Conservation (phyloP, 2,888 invertebrate genomes). For the Drosophila sordidula region DNA sequence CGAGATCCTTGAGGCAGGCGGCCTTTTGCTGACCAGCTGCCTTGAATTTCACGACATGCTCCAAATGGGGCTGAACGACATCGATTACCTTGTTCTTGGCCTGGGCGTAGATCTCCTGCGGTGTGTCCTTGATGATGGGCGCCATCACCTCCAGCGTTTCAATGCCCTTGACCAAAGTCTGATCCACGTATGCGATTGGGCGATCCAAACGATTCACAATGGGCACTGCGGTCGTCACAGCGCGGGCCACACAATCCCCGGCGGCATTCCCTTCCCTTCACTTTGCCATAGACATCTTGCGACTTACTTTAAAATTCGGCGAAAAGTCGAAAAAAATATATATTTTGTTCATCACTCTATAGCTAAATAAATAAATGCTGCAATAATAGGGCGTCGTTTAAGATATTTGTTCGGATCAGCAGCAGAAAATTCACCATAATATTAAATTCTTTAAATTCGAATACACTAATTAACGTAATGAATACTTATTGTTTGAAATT, state of each 20-base stretch:
- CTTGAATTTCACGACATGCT: constrained; percentile 83
- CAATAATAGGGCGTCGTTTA: too few relatives aligned
- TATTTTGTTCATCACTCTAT: too few relatives aligned
- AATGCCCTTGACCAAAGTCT: constrained; percentile 88
- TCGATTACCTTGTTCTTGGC: constrained; percentile 87
- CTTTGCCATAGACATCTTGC: constrained; percentile 87
- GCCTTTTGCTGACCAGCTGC: constrained; percentile 87
- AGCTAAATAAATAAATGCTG: too few relatives aligned
- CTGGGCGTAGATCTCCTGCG: constrained; percentile 87
- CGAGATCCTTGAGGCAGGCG: constrained; percentile 88
- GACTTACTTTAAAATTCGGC: too few relatives aligned
- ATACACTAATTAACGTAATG: too few relatives aligned
- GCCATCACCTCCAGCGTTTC: constrained; percentile 88
- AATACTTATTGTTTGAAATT: too few relatives aligned
- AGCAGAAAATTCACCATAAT: not conserved
- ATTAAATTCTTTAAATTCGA: too few relatives aligned
- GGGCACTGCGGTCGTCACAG: constrained; percentile 87
- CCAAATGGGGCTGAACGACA: constrained; percentile 87
- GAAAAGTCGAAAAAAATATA: too few relatives aligned
- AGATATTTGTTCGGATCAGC: not conserved
- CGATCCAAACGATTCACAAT: constrained; percentile 87
- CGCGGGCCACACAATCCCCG: constrained; percentile 87
- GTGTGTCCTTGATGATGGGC: constrained; percentile 89
- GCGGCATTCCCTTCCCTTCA: constrained; percentile 87
- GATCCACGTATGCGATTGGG: constrained; percentile 88